Percentiles rank a stretch among this genome's conserved stretches.
These are phyloP conservation scores for Paedocypris sp. DNA, from an alignment of 2,113 vertebrate genomes.

Conservation along the genomic window DNA sequence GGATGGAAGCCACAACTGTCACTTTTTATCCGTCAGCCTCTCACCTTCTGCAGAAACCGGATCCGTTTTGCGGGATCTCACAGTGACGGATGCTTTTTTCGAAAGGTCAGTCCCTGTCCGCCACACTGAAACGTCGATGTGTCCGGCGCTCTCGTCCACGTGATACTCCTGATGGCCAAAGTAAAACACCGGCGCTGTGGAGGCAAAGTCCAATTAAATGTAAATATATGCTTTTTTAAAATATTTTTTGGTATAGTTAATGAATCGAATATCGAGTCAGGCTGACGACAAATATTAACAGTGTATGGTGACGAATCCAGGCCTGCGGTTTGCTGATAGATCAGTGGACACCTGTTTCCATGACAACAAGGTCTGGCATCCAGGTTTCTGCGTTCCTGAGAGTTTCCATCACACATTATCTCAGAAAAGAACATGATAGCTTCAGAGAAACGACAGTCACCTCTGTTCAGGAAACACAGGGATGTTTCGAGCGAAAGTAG, in stretches of 20 bases:
- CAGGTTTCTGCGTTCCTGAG: constrained; percentile 2
- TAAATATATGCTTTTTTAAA: no score
- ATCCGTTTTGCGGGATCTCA: constrained; percentile 78
- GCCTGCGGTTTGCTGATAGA: not conserved
- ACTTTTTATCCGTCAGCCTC: constrained; percentile 1
- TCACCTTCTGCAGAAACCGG: constrained; percentile 77
- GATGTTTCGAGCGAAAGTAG: no score
- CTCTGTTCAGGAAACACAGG: no score
- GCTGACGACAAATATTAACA: not conserved
- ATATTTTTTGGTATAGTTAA: not conserved
- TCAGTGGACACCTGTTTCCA: constrained; percentile 7
- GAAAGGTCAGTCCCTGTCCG: constrained; percentile 81
- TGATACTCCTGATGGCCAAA: constrained; percentile 70
- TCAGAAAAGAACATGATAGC: not conserved
- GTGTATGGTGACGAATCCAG: not conserved
- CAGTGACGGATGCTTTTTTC: constrained; percentile 68
- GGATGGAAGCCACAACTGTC: no score
- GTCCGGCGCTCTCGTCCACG: constrained; percentile 76
- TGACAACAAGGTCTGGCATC: constrained; percentile 9
- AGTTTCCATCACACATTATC: not conserved
- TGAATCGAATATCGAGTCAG: not conserved
- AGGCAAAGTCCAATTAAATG: not conserved
- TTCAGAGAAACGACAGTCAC: no score
- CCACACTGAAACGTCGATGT: constrained; percentile 75
- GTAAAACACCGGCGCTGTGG: constrained; percentile 80